A percentile compares a stretch with the other conserved stretches of the same genome.
These are phyloP conservation scores for Drosophila kanekoi DNA, from an alignment of 2,888 invertebrate species.

Conservation along the genomic window DNA sequence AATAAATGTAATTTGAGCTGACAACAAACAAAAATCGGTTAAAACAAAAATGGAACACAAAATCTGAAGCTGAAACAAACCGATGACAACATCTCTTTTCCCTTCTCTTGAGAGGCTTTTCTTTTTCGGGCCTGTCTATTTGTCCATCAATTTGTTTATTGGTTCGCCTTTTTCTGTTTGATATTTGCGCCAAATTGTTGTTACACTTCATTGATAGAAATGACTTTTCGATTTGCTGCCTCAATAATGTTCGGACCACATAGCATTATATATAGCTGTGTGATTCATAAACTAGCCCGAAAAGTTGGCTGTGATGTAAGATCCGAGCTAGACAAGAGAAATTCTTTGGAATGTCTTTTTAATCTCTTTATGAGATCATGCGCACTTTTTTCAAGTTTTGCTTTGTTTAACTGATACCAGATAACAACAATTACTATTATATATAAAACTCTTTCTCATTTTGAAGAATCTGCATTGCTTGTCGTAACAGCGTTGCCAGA, in stretches of 20 bases:
- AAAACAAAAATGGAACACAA: slow-evolving; percentile 20
- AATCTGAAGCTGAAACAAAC: slow-evolving; percentile 13
- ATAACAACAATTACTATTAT: too few relatives aligned
- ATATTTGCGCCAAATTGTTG: slow-evolving; percentile 33
- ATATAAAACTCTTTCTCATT: too few relatives aligned
- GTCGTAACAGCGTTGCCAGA: too few relatives aligned
- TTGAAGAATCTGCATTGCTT: too few relatives aligned
- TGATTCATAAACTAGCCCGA: neutral
- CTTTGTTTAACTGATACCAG: neutral
- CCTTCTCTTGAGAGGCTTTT: neutral
- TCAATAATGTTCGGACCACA: slow-evolving; percentile 5
- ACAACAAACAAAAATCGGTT: slow-evolving; percentile 14
- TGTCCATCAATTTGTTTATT: slow-evolving; percentile 5
- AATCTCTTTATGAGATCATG: slow-evolving; percentile 1
- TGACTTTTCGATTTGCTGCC: slow-evolving; percentile 15
- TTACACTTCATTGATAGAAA: slow-evolving; percentile 43
- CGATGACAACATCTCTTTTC: slow-evolving; percentile 6
- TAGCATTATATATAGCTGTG: neutral
- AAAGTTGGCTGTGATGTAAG: neutral
- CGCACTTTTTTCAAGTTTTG: neutral
- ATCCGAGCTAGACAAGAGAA: neutral
- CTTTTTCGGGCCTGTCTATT: neutral
- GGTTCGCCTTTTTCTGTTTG: slow-evolving; percentile 25
- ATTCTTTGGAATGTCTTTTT: neutral
- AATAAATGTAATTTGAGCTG: slow-evolving; percentile 22